Evolutionary conservation across 1,140 invertebrate genomes (phyloP).

Genomic region (Bombus confusus): DNA sequence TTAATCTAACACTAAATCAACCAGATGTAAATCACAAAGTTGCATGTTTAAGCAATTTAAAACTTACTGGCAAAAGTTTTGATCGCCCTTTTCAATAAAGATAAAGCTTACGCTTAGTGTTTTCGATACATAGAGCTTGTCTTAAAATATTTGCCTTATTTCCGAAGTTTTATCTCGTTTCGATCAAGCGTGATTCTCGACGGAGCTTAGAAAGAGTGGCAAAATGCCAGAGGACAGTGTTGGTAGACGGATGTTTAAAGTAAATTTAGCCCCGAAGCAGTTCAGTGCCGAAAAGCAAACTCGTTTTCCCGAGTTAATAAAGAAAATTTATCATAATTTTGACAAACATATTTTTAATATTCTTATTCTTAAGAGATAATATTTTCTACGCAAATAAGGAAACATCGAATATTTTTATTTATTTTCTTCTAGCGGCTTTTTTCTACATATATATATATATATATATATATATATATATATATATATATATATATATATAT

Average conservation of each 20-base stretch:
- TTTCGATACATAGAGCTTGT: not conserved
- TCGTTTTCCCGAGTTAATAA: not conserved
- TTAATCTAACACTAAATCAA: not conserved
- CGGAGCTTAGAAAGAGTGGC: slow-evolving; percentile 29
- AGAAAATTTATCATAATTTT: not conserved
- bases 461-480: no score
- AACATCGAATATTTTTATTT: no score
- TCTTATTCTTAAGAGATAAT: not conserved
- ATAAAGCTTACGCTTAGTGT: not conserved
- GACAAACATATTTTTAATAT: not conserved
- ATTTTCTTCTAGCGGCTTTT: no score
- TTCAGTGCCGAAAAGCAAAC: not conserved
- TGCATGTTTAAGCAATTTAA: not conserved
- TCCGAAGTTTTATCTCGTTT: slow-evolving; percentile 20
- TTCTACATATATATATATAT: no score
- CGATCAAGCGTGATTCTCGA: slow-evolving; percentile 15
- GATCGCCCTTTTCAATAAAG: not conserved
- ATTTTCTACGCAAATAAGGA: not conserved
- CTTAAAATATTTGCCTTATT: slow-evolving; percentile 27
- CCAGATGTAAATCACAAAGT: not conserved
- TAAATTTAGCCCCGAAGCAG: not conserved
- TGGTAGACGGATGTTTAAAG: slow-evolving; percentile 5
- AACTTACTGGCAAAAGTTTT: not conserved
- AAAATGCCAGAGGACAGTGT: slow-evolving; percentile 20
- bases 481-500: no score